Evolutionary conservation across 2,113 vertebrate species (phyloP).

Genomic region (Zapornia atra): DNA sequence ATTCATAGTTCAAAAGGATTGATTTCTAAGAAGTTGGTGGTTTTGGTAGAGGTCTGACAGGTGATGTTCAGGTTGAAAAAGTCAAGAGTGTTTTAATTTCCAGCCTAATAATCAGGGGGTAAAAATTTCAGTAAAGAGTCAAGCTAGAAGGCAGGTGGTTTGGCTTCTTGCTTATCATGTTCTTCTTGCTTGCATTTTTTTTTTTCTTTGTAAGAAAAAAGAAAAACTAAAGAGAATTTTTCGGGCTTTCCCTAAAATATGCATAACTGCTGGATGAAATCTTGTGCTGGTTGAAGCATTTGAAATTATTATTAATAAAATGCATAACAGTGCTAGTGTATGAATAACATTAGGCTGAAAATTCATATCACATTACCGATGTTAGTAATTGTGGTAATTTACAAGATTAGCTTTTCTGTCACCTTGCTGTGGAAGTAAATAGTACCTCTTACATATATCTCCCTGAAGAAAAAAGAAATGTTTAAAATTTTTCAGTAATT

Average conservation of each 20-base stretch:
- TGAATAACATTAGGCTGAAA: neutral
- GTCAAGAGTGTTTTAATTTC: neutral
- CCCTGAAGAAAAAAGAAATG: neutral
- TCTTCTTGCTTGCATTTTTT: rapidly evolving
- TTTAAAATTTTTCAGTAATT: neutral
- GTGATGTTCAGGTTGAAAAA: too few relatives aligned
- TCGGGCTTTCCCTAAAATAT: neutral
- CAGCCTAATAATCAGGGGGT: neutral
- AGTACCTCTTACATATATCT: neutral
- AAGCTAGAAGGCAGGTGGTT: neutral
- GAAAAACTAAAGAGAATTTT: neutral
- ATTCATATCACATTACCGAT: neutral
- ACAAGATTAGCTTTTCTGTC: neutral
- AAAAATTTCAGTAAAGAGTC: neutral
- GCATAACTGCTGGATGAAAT: neutral
- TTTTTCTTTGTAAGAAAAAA: neutral
- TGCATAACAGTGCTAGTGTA: neutral
- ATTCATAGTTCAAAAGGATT: neutral
- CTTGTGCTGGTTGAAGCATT: neutral
- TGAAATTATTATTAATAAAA: neutral
- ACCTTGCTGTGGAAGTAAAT: neutral
- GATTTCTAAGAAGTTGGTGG: neutral
- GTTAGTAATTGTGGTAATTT: neutral
- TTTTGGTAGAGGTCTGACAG: neutral
- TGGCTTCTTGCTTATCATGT: neutral